Percentiles rank a stretch among this genome's conserved stretches.
These are phyloP conservation scores for Anguilla megastoma DNA, from an alignment of 2,797 vertebrate genomes.

Conservation along the genomic window DNA sequence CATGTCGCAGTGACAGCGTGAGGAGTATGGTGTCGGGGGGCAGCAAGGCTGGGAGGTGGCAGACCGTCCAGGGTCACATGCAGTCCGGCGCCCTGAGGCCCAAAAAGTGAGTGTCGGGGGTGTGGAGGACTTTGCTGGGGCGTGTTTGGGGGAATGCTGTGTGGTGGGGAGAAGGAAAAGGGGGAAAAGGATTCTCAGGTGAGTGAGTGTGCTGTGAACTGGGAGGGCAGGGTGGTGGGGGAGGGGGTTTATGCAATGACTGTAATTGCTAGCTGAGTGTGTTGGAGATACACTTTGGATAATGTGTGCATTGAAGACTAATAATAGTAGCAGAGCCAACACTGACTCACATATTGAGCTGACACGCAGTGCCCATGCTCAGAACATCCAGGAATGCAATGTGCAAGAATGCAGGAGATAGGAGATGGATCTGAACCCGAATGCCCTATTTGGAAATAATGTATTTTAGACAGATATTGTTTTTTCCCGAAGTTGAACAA, in stretches of 20 bases:
- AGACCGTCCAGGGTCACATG: conserved; percentile 93
- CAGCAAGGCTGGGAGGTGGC: conserved; percentile 88
- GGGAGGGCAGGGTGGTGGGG: not conserved
- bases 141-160: conserved; percentile 44
- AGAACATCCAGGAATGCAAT: not conserved
- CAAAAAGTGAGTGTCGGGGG: conserved; percentile 88
- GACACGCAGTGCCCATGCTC: not conserved
- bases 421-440: not conserved
- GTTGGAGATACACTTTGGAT: not conserved
- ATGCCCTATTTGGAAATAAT: not conserved
- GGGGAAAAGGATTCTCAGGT: not conserved
- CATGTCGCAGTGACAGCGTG: conserved; percentile 86
- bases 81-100: conserved; percentile 93
- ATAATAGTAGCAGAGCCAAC: not conserved
- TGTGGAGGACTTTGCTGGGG: conserved; percentile 15
- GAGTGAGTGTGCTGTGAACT: not conserved
- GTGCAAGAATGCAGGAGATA: not conserved
- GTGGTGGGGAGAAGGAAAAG: conserved; percentile 31
- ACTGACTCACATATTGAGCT: not conserved
- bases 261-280: not conserved
- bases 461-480: not conserved
- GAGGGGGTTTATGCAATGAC: not conserved
- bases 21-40: conserved; percentile 80
- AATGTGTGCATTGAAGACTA: not conserved
- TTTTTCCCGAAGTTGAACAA: not conserved